Percentiles rank a stretch among this genome's conserved stretches.
phyloP scores from a whole-genome alignment of 2,888 invertebrate genomes.

The Tachystola acroxantha region DNA sequence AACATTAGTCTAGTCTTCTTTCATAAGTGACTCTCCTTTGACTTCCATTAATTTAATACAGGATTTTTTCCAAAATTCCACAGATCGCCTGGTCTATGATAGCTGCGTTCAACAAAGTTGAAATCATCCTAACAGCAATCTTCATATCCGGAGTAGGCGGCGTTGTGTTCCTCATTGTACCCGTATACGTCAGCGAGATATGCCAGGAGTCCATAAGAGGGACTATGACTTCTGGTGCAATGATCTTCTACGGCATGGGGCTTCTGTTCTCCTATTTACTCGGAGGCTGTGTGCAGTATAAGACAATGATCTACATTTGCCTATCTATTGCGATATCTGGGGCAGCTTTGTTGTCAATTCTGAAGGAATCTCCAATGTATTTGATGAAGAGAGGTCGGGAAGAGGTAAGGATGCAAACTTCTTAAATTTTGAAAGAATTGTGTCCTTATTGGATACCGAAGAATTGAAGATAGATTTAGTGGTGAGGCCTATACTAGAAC shows the following conservation, averaged over 20 bases:
- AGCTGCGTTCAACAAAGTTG: slow-evolving; percentile 31
- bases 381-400: slow-evolving; percentile 48
- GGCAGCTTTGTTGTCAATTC: slow-evolving; percentile 22
- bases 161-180: slow-evolving; percentile 33
- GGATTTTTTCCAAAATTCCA: slow-evolving; percentile 8
- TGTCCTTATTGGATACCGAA: no score
- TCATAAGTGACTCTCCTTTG: no score
- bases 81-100: slow-evolving; percentile 51
- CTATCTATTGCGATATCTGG: slow-evolving; percentile 30
- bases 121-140: slow-evolving; percentile 37
- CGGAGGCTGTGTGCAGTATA: slow-evolving; percentile 44
- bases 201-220: slow-evolving; percentile 55
- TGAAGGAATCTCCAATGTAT: slow-evolving; percentile 49
- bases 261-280: slow-evolving; percentile 48
- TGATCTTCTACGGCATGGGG: slow-evolving; percentile 32
- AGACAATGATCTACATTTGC: slow-evolving; percentile 38
- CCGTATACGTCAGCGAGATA: slow-evolving; percentile 50
- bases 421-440: not conserved
- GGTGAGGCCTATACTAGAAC: no score
- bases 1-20: no score
- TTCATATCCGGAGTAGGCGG: slow-evolving; percentile 48
- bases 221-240: slow-evolving; percentile 39
- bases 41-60: no score
- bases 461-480: no score
- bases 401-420: slow-evolving; percentile 32